Base-by-base conservation (phyloP, 1,140 invertebrate species). In the Orchestia grillus region DNA sequence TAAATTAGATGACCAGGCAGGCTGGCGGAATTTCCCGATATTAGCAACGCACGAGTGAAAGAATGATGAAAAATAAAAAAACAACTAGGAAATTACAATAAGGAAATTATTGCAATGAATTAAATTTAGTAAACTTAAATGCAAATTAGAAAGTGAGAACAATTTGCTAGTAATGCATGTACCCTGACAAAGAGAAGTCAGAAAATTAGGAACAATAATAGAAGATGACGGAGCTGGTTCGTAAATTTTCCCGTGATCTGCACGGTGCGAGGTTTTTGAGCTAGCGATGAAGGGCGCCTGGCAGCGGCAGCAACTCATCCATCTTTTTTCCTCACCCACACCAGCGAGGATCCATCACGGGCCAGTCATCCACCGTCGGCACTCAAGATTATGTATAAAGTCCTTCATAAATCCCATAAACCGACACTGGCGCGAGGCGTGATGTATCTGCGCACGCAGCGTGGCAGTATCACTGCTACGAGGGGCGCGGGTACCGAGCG, bases 281-380 rank as follows among this genome's bases (percentile, higher is more conserved):
- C 28, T 1, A 90, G 88, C 43, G 88, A 8, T 90, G 92, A 94
- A 47, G 92, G 44, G 36, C 92, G 92, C 92, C 28, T 47, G 92
- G 44, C 92, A 45, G 92, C 36, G 44, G 47, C 92, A 40, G 92
- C 92, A 94, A 44, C 43, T 94, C 92, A 94, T 94, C 92, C 44
- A 94, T 94, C 92, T 94, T 94, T 94, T 94, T 94, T 94, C 16
- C 92, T 45, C 92, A 94, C 44, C 92, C 92, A 45, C 92, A 94
- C 44, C 92, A 94, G 92, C 41, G 92, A 44, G 47, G 44, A 94
- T 94, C 92, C 92, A 94, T 94, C 92, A 94, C 43, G 92, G 90
- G 44, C 43, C 92, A 94, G 92, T 94, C 92, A 94, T 94, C 92
- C 92, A 94, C 92, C 43, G 92, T 44, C 92, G 44, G 36, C 92